These are phyloP conservation scores for Aphis craccivora DNA, from an alignment of 1,140 invertebrate genomes.

Conservation along the genomic window DNA sequence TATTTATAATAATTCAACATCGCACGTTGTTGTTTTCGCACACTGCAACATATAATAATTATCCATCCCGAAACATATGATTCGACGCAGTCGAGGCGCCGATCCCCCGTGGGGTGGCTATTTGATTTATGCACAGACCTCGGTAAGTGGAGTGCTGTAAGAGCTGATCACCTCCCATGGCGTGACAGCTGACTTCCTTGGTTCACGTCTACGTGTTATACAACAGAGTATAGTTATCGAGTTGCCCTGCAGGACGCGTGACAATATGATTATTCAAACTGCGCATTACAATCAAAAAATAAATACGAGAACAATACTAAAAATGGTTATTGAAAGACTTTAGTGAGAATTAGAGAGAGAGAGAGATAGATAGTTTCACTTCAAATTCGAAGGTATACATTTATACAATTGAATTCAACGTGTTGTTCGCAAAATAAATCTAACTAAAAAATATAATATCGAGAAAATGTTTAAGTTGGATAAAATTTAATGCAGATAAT, in stretches of 20 bases:
- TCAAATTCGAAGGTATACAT: not conserved
- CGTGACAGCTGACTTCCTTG: not conserved
- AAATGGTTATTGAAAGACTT: not conserved
- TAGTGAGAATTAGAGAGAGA: not conserved
- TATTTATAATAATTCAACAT: not conserved
- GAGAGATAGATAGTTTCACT: not conserved
- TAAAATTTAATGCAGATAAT: not conserved
- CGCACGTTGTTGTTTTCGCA: not conserved
- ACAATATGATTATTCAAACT: not conserved
- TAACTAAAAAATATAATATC: not conserved
- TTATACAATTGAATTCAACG: not conserved
- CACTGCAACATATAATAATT: not conserved
- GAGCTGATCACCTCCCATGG: not conserved
- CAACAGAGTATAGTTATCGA: not conserved
- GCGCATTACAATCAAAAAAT: not conserved
- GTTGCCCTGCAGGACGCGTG: not conserved
- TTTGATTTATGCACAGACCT: constrained; percentile 42
- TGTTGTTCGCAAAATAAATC: not conserved
- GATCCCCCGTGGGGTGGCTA: not conserved
- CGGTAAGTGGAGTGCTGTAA: not conserved
- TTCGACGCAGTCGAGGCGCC: constrained; percentile 26
- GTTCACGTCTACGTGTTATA: not conserved
- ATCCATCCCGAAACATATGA: not conserved
- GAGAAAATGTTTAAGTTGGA: not conserved
- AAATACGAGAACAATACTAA: not conserved